phyloP scores from a whole-genome alignment of 2,113 vertebrate genomes.

The Struthidea cinerea region DNA sequence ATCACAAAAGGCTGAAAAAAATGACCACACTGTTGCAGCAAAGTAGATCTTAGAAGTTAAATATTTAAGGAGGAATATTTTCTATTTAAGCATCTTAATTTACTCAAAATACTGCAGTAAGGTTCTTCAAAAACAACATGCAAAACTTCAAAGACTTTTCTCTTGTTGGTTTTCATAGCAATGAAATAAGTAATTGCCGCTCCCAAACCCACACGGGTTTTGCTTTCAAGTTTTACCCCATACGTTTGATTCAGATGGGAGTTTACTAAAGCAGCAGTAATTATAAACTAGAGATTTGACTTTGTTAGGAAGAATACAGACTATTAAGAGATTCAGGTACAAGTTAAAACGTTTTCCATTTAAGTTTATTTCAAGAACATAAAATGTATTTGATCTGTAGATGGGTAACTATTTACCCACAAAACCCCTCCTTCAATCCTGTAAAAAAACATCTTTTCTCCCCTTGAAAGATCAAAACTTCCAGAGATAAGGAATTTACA shows the following conservation, averaged over 20 bases:
- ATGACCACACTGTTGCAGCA: background rate
- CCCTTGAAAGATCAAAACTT: background rate
- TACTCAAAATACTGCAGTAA: background rate
- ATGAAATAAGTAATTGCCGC: background rate
- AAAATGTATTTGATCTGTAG: background rate
- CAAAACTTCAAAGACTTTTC: background rate
- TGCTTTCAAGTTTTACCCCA: background rate
- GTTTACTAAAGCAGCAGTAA: background rate
- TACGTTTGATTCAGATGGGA: background rate
- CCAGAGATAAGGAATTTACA: background rate
- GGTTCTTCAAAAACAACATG: background rate
- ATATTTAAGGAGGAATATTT: background rate
- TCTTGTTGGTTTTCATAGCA: background rate
- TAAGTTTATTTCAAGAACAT: background rate
- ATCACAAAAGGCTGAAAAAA: background rate
- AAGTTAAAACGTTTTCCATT: background rate
- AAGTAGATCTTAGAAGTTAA: background rate
- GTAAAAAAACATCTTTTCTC: background rate
- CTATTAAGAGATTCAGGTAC: background rate
- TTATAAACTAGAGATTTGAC: background rate
- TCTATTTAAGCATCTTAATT: background rate
- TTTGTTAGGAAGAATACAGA: background rate
- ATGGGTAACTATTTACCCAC: background rate
- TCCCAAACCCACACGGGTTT: background rate
- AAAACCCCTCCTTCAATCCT: background rate